Base-by-base conservation (phyloP, 2,888 invertebrate genomes). In the Meghimatium bilineatum region DNA sequence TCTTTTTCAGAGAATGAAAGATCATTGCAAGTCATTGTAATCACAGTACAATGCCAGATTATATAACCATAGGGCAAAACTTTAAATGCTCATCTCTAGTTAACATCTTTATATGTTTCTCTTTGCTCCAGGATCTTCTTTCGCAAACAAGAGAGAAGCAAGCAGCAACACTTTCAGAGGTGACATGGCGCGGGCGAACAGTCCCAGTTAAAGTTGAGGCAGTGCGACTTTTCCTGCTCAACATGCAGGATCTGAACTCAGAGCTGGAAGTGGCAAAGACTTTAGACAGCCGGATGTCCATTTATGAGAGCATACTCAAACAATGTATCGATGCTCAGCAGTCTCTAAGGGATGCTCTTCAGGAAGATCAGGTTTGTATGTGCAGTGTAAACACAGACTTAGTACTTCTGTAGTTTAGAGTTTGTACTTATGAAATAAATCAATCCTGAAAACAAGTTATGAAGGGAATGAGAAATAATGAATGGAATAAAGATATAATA, bases 261-360 rank as follows among this genome's bases (percentile, higher is more conserved):
- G 92, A 93, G 85, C 87, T 93, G 67, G 89, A 89, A 63, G 86
- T 90, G 44, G 92, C 94, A 12, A 91, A 92, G 56, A 92, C 91
- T 76, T 87, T 91, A 67, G 93, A 94, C 69, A 93, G 96, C 66
- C 97, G 96, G 93, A 96, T 98, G 87, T 96, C 97, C 89, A 95
- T 98, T 82, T 95, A 98, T 83, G 99, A 99, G 93, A 97, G 97
- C 91, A 96, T 97, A 87, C 95, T 99, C 67, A 97, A 98, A 95
- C 98, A 98, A 92, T 97, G 98, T 93, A 97, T 98, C 91, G 99
- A 99, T 93, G 97, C 97, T 83, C 96, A 98, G 88, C 96, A 97
- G 81, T 95, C 96, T 1, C 95, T 97, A 67, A 95, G 96, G 87
- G 98, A 98, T 87, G 96, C 96, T 81, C 89, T 94, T 49, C 92